Percentiles rank a stretch among this genome's conserved stretches.
Conservation (phyloP, 2,113 vertebrate species). For the Aleadryas rufinucha region DNA sequence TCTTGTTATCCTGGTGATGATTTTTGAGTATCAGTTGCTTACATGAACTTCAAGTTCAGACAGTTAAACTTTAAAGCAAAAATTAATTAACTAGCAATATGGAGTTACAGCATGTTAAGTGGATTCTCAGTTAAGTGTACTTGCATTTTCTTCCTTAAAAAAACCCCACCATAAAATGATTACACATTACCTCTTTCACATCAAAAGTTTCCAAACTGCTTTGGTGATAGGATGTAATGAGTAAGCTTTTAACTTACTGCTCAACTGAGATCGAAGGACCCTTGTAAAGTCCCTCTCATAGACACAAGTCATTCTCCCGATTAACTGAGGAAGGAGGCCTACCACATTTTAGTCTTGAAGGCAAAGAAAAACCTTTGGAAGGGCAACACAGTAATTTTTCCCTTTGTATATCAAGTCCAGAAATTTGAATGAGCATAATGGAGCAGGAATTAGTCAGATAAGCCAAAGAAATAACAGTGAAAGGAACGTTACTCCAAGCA, state of each 20-base stretch:
- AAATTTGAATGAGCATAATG: neutral
- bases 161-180: neutral
- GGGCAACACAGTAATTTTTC: neutral
- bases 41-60: neutral
- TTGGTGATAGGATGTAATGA: neutral
- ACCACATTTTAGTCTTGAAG: neutral
- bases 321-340: neutral
- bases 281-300: neutral
- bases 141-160: neutral
- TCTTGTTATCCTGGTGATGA: neutral
- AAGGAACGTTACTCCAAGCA: neutral
- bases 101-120: neutral
- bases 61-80: neutral
- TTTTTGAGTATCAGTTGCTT: neutral
- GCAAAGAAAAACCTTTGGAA: neutral
- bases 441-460: neutral
- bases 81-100: neutral
- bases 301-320: neutral
- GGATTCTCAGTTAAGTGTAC: neutral
- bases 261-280: neutral
- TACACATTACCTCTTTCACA: neutral
- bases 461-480: neutral
- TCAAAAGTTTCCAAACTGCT: neutral
- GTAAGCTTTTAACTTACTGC: slow-evolving; percentile 3
- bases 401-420: neutral